These are phyloP conservation scores for Acleris holmiana DNA, from an alignment of 2,888 invertebrate species.

Conservation along the genomic window DNA sequence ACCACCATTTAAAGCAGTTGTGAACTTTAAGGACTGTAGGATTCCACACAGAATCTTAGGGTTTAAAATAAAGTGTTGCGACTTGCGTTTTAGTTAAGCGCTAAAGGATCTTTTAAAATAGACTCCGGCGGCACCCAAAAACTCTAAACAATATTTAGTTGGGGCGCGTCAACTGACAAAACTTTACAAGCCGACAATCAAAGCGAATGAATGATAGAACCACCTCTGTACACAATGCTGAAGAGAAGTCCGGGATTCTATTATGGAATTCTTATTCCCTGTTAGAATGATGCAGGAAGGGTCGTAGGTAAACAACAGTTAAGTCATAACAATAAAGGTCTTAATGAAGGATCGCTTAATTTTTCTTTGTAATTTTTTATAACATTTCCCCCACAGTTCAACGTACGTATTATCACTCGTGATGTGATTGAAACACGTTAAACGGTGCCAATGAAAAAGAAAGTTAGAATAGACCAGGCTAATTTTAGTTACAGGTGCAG, in stretches of 20 bases:
- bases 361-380: slow-evolving; percentile 1
- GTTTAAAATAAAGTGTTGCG: neutral
- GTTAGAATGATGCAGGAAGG: slow-evolving; percentile 49
- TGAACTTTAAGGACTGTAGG: slow-evolving; percentile 23
- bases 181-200: slow-evolving; percentile 14
- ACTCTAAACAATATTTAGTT: no score
- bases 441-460: slow-evolving; percentile 30
- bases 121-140: no score
- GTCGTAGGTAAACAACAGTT: slow-evolving; percentile 62
- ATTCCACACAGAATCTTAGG: neutral
- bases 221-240: slow-evolving; percentile 64
- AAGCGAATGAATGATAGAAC: slow-evolving; percentile 39
- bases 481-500: slow-evolving; percentile 33
- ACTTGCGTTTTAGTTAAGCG: neutral
- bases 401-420: neutral
- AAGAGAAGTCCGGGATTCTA: slow-evolving; percentile 54
- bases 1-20: slow-evolving; percentile 39
- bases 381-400: neutral
- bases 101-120: no score
- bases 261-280: slow-evolving; percentile 49
- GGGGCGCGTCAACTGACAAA: neutral
- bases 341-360: slow-evolving; percentile 66
- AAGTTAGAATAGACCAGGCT: slow-evolving; percentile 29
- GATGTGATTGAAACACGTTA: neutral
- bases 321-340: slow-evolving; percentile 66